Evolutionary conservation across 2,113 vertebrate genomes (phyloP).

Genomic region (Poeciliopsis occidentalis): DNA sequence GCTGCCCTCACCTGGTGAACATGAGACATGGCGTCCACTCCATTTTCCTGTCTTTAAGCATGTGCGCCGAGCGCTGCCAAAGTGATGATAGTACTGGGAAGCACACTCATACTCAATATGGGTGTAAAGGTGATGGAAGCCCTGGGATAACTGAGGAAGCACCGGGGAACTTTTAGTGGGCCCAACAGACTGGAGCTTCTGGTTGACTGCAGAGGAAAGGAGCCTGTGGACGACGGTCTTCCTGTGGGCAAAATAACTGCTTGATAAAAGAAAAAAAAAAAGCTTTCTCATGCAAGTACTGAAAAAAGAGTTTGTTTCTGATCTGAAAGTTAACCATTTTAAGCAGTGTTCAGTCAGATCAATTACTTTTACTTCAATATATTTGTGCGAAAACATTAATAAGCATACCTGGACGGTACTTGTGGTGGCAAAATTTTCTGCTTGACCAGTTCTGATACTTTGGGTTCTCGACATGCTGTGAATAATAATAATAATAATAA

Average conservation of each 20-base stretch:
- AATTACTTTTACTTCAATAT: no score
- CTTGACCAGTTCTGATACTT: no score
- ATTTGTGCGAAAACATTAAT: not conserved
- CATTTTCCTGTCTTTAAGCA: slow-evolving; percentile 96
- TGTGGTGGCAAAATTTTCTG: no score
- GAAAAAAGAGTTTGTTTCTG: not conserved
- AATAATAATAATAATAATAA: no score
- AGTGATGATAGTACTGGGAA: slow-evolving; percentile 90
- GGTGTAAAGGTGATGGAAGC: slow-evolving; percentile 92
- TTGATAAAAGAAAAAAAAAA: not conserved
- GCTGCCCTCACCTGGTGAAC: slow-evolving; percentile 90
- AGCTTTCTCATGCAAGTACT: not conserved
- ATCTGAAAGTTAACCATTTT: not conserved
- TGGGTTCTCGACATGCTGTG: no score
- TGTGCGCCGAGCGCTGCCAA: slow-evolving; percentile 91
- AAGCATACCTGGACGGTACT: no score
- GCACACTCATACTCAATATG: slow-evolving; percentile 93
- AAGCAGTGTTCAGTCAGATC: not conserved
- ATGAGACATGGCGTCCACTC: slow-evolving; percentile 95
- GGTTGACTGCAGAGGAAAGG: slow-evolving; percentile 84
- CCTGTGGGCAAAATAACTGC: slow-evolving; percentile 69
- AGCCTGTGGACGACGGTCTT: slow-evolving; percentile 92
- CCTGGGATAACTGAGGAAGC: slow-evolving; percentile 83
- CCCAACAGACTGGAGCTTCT: slow-evolving; percentile 66
- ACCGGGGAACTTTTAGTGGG: slow-evolving; percentile 83